Percentiles rank a stretch among this genome's conserved stretches.
Evolutionary conservation across 2,888 invertebrate species (phyloP).

Genomic region (Dioctria rufipes): DNA sequence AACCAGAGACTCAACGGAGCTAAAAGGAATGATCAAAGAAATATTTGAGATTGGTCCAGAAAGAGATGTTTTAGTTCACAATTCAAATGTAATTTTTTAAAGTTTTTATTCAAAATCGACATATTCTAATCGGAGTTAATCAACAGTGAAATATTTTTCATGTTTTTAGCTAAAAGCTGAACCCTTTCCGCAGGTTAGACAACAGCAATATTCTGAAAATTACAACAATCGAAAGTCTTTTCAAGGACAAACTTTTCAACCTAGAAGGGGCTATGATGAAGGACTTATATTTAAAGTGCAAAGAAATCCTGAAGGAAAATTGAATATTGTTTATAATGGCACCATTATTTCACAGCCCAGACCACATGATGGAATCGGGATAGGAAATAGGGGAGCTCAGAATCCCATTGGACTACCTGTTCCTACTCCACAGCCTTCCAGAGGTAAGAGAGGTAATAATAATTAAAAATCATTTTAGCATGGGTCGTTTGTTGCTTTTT

Average conservation of each 20-base stretch:
- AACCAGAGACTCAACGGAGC: not conserved
- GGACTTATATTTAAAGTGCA: constrained; percentile 68
- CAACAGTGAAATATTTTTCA: constrained; percentile 33
- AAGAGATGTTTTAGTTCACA: not conserved
- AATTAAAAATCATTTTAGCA: too few species aligned
- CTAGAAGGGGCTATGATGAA: constrained; percentile 56
- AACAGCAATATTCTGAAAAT: not conserved
- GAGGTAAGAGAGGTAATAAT: constrained; percentile 53
- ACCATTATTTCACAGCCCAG: constrained; percentile 65
- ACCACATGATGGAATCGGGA: constrained; percentile 39
- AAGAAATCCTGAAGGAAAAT: constrained; percentile 68
- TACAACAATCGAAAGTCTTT: not conserved
- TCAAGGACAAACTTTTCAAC: not conserved
- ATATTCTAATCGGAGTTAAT: constrained; percentile 39
- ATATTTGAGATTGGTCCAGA: constrained; percentile 20
- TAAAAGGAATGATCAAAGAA: constrained; percentile 9
- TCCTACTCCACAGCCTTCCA: not conserved
- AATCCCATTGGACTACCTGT: not conserved
- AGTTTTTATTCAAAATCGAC: not conserved
- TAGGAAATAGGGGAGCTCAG: constrained; percentile 59
- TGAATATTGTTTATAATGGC: constrained; percentile 69
- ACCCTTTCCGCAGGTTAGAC: not conserved
- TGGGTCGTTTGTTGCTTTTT: too few species aligned
- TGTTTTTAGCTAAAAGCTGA: constrained; percentile 25
- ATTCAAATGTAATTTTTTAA: constrained; percentile 43